These are phyloP conservation scores for Conchocele bisecta DNA, from an alignment of 2,888 invertebrate species.

Conservation along the genomic window DNA sequence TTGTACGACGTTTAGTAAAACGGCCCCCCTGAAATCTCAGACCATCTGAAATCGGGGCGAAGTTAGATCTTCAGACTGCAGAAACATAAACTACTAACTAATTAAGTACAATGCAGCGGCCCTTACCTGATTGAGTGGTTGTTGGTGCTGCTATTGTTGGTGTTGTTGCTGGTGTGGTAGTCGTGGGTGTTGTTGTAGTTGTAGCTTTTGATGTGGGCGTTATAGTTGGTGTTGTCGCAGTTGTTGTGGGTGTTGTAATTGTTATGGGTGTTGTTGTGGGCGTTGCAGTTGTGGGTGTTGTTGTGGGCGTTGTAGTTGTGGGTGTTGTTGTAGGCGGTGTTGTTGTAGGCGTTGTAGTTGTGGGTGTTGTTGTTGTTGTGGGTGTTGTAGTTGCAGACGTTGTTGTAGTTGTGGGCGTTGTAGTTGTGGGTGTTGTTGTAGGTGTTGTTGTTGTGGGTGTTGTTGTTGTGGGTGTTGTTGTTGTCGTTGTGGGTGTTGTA, in stretches of 20 bases:
- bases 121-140: slow-evolving; percentile 6
- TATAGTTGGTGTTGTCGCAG: background rate
- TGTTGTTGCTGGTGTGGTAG: background rate
- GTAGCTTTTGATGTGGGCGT: slow-evolving; percentile 1
- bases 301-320: background rate
- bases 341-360: background rate
- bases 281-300: background rate
- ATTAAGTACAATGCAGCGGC: too few relatives aligned
- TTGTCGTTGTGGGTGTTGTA: slow-evolving; percentile 2
- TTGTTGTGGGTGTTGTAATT: slow-evolving; percentile 5
- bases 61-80: too few relatives aligned
- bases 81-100: too few relatives aligned
- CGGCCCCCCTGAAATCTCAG: too few relatives aligned
- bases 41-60: too few relatives aligned
- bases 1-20: too few relatives aligned
- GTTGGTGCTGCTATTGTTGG: background rate
- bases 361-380: too few relatives aligned
- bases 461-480: background rate
- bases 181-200: slow-evolving; percentile 2
- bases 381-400: too few relatives aligned
- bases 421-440: background rate
- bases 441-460: background rate
- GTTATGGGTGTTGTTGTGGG: background rate
- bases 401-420: background rate
- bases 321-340: background rate